Conservation (phyloP, 2,113 vertebrate species). For the Gyps fulvus region DNA sequence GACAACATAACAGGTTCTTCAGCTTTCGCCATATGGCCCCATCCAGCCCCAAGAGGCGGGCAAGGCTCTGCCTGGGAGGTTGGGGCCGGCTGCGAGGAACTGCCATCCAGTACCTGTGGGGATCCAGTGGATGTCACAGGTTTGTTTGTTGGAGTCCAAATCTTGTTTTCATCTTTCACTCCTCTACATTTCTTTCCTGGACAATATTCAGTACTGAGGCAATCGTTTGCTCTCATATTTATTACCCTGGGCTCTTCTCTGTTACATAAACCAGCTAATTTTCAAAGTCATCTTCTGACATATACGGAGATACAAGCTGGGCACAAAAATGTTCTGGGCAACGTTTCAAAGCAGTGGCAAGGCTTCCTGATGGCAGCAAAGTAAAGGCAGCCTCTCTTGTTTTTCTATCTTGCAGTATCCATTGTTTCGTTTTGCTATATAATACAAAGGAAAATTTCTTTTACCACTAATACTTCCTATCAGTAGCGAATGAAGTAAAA, state of each 20-base stretch:
- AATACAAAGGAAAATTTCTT: neutral
- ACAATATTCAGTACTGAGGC: neutral
- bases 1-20: rapidly evolving
- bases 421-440: neutral
- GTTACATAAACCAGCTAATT: neutral
- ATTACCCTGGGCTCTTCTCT: neutral
- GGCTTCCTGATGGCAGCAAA: neutral
- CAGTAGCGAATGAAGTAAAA: neutral
- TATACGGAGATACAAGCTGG: neutral
- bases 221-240: neutral
- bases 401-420: neutral
- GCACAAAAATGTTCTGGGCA: neutral
- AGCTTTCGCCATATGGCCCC: neutral
- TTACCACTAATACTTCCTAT: neutral
- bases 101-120: neutral
- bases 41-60: too few relatives aligned
- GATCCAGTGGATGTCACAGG: neutral
- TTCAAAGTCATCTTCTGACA: constrained; percentile 7
- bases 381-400: neutral
- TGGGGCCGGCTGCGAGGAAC: neutral
- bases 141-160: neutral
- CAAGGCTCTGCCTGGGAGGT: too few relatives aligned
- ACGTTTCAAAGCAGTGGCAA: neutral
- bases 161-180: neutral
- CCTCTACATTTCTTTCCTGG: neutral